Conservation (phyloP, 1,140 invertebrate species). For the Daktulosphaira vitifoliae region DNA sequence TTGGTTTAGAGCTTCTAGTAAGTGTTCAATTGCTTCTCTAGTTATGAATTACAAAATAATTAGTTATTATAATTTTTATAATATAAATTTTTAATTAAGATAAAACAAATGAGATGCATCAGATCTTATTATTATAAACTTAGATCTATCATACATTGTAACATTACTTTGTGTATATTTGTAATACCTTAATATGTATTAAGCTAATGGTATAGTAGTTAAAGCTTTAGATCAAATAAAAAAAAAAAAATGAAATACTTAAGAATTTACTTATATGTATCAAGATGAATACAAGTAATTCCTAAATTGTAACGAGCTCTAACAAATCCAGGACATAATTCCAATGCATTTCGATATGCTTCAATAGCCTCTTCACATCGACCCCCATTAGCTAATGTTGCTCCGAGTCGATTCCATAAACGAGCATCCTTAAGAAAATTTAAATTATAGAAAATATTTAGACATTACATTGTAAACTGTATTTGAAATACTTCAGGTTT, state of each 20-base stretch:
- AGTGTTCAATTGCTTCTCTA: constrained; percentile 90
- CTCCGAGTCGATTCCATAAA: constrained; percentile 95
- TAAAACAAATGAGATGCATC: not conserved
- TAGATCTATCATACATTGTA: no score
- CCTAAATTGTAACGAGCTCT: constrained; percentile 95
- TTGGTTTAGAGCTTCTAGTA: constrained; percentile 84
- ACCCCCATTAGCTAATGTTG: constrained; percentile 91
- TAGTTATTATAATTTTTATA: not conserved
- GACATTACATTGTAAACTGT: not conserved
- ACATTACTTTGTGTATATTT: no score
- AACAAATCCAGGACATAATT: constrained; percentile 90
- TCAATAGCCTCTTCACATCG: constrained; percentile 90
- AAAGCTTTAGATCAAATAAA: no score
- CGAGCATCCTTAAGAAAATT: constrained; percentile 65
- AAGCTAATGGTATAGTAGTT: no score
- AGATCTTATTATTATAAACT: no score
- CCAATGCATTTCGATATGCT: constrained; percentile 86
- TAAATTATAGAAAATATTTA: not conserved
- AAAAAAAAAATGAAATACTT: not conserved
- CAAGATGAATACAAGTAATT: constrained; percentile 94
- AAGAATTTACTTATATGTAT: constrained; percentile 64
- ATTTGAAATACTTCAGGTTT: constrained; percentile 56
- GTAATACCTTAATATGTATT: no score
- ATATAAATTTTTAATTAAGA: not conserved
- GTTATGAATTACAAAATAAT: not conserved